phyloP scores from a whole-genome alignment of 2,797 vertebrate species.

The Bovichtus variegatus region DNA sequence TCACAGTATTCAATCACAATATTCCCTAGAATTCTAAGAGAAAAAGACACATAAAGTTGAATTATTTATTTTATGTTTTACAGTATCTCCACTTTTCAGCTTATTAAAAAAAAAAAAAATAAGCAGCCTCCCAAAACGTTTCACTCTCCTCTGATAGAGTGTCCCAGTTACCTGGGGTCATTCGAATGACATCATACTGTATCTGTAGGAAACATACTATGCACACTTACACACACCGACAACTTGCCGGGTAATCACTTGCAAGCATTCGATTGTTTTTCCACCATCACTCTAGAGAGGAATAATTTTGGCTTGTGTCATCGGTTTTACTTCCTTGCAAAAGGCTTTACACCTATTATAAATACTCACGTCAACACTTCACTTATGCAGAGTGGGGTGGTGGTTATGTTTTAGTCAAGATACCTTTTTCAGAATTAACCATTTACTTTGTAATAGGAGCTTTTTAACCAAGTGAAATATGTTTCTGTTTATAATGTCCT shows the following conservation, averaged over 20 bases:
- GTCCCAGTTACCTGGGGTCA: neutral
- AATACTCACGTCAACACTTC: constrained; percentile 32
- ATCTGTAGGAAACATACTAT: neutral
- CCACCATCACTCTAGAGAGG: constrained; percentile 42
- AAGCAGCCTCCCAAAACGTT: neutral
- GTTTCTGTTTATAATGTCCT: neutral
- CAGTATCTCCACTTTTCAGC: neutral
- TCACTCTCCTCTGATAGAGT: neutral
- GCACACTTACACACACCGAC: neutral
- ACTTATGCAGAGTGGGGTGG: constrained; percentile 6
- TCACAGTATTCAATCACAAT: neutral
- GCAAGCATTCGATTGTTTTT: constrained; percentile 15
- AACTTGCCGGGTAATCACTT: neutral
- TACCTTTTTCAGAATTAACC: neutral
- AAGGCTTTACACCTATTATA: constrained; percentile 41
- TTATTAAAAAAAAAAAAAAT: neutral
- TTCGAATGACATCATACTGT: neutral
- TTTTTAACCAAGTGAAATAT: constrained; percentile 1
- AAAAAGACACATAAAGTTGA: neutral
- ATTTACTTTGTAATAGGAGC: neutral
- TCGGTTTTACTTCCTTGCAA: constrained; percentile 31
- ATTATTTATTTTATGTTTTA: neutral
- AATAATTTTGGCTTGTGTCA: constrained; percentile 41
- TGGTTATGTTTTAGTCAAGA: neutral
- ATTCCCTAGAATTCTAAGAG: neutral